These are phyloP conservation scores for Fissipunctia ypsillon DNA, from an alignment of 2,888 invertebrate species.

Conservation along the genomic window DNA sequence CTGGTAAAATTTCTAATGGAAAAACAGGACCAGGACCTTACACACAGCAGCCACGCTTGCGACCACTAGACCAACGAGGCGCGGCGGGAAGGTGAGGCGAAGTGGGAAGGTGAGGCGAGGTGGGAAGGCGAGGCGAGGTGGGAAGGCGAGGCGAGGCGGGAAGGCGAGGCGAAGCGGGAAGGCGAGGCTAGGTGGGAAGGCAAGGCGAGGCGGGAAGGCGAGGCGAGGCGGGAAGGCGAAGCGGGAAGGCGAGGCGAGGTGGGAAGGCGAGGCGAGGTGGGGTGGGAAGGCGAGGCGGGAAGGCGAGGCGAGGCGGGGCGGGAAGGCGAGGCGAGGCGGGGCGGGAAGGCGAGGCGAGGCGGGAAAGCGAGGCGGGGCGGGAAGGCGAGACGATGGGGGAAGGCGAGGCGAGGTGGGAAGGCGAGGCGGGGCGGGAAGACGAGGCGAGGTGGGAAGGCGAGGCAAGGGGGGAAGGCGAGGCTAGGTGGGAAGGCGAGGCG, in stretches of 20 bases:
- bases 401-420: neutral
- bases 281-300: neutral
- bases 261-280: neutral
- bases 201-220: neutral
- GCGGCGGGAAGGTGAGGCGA: neutral
- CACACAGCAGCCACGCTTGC: neutral
- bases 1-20: neutral
- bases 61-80: neutral
- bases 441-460: neutral
- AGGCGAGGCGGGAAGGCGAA: too few relatives aligned
- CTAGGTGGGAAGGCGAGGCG: too few relatives aligned
- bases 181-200: neutral
- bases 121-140: too few relatives aligned
- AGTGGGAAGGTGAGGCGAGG: too few relatives aligned
- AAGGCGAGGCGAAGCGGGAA: neutral
- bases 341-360: too few relatives aligned
- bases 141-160: neutral
- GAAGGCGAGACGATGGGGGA: too few relatives aligned
- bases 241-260: too few relatives aligned
- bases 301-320: too few relatives aligned
- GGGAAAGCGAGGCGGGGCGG: too few relatives aligned
- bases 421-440: too few relatives aligned
- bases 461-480: too few relatives aligned
- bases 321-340: too few relatives aligned
- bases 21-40: neutral